A percentile compares a stretch with the other conserved stretches of the same genome.
Conservation (phyloP, 2,113 vertebrate species). For the Bos taurus region ARS-UCD2.0 NC_037346.1:19048501-19049000, state of each 20-base stretch:
- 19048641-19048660: neutral
- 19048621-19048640: neutral
- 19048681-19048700: neutral
- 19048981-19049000: neutral
- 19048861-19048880: constrained; percentile 1
- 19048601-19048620: neutral
- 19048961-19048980: neutral
- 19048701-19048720: neutral
- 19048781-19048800: neutral
- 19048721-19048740: neutral
- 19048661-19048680: neutral
- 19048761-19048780: neutral
- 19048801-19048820: neutral
- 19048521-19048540: neutral
- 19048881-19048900: neutral
- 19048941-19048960: neutral
- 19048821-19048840: neutral
- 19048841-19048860: neutral
- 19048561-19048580: constrained; percentile 15
- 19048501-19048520: neutral
- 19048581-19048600: neutral
- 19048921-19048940: neutral
- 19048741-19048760: neutral
- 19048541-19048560: neutral
- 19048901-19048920: neutral